These are phyloP conservation scores for Iphiclides podalirius DNA, from an alignment of 2,888 invertebrate species.

Conservation along the genomic window DNA sequence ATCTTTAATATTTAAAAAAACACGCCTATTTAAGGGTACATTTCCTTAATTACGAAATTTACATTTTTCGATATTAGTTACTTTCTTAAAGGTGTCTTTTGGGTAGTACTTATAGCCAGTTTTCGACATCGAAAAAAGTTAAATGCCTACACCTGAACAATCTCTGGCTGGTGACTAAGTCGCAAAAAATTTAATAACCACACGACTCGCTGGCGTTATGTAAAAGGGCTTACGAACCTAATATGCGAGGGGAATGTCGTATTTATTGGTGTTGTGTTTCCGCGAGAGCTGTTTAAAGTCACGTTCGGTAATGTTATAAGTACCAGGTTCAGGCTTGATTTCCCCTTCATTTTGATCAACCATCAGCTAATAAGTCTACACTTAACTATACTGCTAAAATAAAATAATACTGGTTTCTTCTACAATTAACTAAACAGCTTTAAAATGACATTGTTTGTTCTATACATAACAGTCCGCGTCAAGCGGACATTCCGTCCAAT, in stretches of 20 bases:
- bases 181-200: conserved; percentile 15
- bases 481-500: too few relatives aligned
- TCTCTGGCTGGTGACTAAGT: conserved; percentile 16
- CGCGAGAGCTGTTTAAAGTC: neutral
- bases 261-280: conserved; percentile 15
- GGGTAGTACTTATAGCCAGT: conserved; percentile 3
- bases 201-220: conserved; percentile 6
- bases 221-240: conserved; percentile 11
- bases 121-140: conserved; percentile 1
- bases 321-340: too few relatives aligned
- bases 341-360: too few relatives aligned
- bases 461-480: too few relatives aligned
- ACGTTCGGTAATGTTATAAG: neutral
- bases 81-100: conserved; percentile 23
- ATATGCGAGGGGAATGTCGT: conserved; percentile 13
- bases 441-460: too few relatives aligned
- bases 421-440: too few relatives aligned
- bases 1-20: neutral
- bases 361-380: too few relatives aligned
- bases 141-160: neutral
- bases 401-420: too few relatives aligned
- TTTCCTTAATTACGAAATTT: neutral
- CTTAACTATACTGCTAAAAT: too few relatives aligned
- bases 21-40: neutral
- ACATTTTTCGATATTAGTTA: conserved; percentile 1